Base-by-base conservation (phyloP, 2,888 invertebrate species). In the Sipunculus nudus region DNA sequence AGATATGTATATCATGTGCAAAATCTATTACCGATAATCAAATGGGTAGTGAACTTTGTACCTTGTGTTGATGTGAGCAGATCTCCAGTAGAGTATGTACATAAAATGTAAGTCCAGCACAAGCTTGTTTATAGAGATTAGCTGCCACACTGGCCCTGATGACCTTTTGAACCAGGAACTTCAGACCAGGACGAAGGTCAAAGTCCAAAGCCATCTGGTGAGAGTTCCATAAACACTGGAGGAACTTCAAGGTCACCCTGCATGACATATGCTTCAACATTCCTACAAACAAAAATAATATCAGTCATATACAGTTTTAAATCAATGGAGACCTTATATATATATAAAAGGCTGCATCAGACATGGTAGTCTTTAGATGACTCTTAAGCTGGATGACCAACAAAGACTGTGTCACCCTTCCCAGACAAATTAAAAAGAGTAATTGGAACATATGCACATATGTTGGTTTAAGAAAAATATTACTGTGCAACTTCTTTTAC, bases 161-260 rank as follows among this genome's bases (percentile, higher is more conserved):
- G 40, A 82, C 81, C 61, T 96, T 96, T 83, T 96, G 96, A 65
- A 95, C 89, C 2, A 96, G 88, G 81, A 96, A 96, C 83, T 96
- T 96, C 23, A 96, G 86, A 0, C 96, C 96, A 0, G 96, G 96
- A 32, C 96, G 88, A 8, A 89, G 88, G 82, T 96, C 96, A 79
- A 96, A 96, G 75, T 92, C 92, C 79, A 90, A 87, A 0, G 95
- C 91, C 59, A 92, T 88, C 53, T 88, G 88, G 77, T 93, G 92
- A 2, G 95, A 94, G 61, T 91, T 87, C 72, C 93, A 91, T 64
- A 96, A 71, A 62, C 78, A 78, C 23, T 76, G 66, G 53, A 81
- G 63, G 43, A 83, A 68, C 49, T 71, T 68, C 43, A 75, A 45
- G 2, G 76, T 73, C 62, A 78, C 77, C 6, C 76, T 60, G 6